A percentile compares a stretch with the other conserved stretches of the same genome.
phyloP scores from a whole-genome alignment of 2,113 vertebrate genomes.

The Entelurus aequoreus region DNA sequence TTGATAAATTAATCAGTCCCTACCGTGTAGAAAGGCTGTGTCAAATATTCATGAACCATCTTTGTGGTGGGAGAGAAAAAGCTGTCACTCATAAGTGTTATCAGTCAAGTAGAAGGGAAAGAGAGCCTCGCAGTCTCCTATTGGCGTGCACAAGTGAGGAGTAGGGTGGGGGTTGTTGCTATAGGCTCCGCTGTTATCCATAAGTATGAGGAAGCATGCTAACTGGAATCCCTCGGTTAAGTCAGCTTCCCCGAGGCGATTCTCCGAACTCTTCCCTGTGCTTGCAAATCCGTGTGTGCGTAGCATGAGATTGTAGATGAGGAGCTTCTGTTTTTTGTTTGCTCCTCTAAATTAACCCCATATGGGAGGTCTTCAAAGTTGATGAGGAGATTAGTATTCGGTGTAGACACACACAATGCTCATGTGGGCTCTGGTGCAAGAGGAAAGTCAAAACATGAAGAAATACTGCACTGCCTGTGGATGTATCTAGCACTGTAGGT shows the following conservation, averaged over 20 bases:
- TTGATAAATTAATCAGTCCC: conserved; percentile 56
- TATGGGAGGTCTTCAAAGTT: conserved; percentile 51
- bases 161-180: conserved; percentile 40
- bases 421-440: conserved; percentile 6
- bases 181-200: conserved; percentile 53
- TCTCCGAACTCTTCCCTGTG: conserved; percentile 37
- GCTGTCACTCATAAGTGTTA: conserved; percentile 41
- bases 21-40: conserved; percentile 31
- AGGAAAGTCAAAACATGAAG: conserved; percentile 2
- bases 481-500: conserved; percentile 34
- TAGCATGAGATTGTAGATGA: conserved; percentile 45
- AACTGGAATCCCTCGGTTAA: conserved; percentile 52
- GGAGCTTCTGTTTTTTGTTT: conserved; percentile 24
- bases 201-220: conserved; percentile 57
- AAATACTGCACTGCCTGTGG: conserved; percentile 37
- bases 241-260: conserved; percentile 51
- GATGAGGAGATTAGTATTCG: conserved; percentile 63
- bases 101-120: conserved; percentile 32
- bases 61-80: conserved; percentile 21
- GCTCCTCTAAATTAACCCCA: conserved; percentile 61
- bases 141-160: conserved; percentile 9
- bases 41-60: conserved; percentile 50
- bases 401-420: conserved; percentile 26
- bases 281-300: conserved; percentile 41
- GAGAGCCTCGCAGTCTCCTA: conserved; percentile 11